Evolutionary conservation across 92 coral and sea anemone species (phyloP).

Genomic region (Actinernus sp.): DNA sequence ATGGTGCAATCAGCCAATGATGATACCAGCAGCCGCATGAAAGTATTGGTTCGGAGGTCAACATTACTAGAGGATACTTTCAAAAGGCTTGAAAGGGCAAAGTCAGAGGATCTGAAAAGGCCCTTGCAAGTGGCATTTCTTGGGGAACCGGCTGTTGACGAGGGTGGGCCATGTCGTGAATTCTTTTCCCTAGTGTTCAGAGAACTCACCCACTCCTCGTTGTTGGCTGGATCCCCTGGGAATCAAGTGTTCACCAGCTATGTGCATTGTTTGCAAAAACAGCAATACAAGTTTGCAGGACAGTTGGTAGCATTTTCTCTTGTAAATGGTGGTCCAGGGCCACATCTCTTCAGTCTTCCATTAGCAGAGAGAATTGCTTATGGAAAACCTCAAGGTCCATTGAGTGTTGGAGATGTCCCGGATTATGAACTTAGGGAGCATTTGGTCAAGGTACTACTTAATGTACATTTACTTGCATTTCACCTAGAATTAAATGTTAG

Average conservation of each 20-base stretch:
- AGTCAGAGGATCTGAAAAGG: background rate
- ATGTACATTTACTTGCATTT: no score
- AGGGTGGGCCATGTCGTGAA: background rate
- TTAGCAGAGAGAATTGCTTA: slow-evolving; percentile 3
- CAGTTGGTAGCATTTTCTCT: background rate
- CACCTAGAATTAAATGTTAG: no score
- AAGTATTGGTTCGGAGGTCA: no score
- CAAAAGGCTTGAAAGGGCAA: background rate
- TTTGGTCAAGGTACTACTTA: background rate
- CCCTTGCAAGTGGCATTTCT: background rate
- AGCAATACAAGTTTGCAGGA: background rate
- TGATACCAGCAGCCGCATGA: no score
- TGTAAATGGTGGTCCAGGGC: slow-evolving; percentile 7
- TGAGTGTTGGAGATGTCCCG: background rate
- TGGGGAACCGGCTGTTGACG: slow-evolving; percentile 3
- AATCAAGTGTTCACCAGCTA: background rate
- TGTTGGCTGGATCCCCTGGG: background rate
- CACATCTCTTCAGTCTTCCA: background rate
- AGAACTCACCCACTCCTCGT: background rate
- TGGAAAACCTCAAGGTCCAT: background rate
- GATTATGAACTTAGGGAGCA: slow-evolving; percentile 9
- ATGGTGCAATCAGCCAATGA: no score
- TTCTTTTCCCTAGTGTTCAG: background rate
- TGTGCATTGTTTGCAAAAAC: background rate
- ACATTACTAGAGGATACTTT: background rate